Base-by-base conservation (phyloP, 1,140 invertebrate species). In the Oryctes rhinoceros region DNA sequence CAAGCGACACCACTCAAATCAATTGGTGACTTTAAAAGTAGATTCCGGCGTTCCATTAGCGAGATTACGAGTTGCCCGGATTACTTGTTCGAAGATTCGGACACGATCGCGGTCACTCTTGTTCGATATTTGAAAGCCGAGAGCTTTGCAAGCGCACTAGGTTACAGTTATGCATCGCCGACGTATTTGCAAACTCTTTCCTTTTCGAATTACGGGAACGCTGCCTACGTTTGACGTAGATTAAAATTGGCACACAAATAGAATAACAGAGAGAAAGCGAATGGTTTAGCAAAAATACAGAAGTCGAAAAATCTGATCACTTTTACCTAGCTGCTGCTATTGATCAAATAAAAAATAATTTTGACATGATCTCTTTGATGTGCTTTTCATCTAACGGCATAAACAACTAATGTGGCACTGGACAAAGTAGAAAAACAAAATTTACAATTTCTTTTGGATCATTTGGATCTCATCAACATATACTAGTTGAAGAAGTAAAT, bases 11-110 rank as follows among this genome's bases (percentile, higher is more conserved):
- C 76, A 53, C 76, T 78, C 76, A 78, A 78, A 78, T 78, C 76
- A 78, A 78, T 78, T 78, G 76, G n/a, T 59, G 76, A 78, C 76
- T 78, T 78, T 53, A 47, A 78, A 78, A 78, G 76, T 78, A 78
- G 49, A 78, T 78, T 39, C 76, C 20, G 76, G 76, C 76, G 48
- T 53, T 78, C 76, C 76, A 78, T 78, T 78, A 78, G 76, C 48
- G 76, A 78, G 76, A 78, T 78, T 78, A 78, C 76, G 76, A 59
- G 24, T 39, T 13, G 0, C 24, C 49, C 24, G 76, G 24, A 53
- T 78, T 59, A 53, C 49, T 35, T 44, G 74, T 15, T 44, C 10
- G 74, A 48, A 78, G 76, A 78, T 78, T 59, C 15, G 47, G 76
- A 53, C 39, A 44, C 76, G 10, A 78, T 30, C 20, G 48, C 18